Conservation (phyloP, 2,797 vertebrate species). For the Naso thynnoides region DNA sequence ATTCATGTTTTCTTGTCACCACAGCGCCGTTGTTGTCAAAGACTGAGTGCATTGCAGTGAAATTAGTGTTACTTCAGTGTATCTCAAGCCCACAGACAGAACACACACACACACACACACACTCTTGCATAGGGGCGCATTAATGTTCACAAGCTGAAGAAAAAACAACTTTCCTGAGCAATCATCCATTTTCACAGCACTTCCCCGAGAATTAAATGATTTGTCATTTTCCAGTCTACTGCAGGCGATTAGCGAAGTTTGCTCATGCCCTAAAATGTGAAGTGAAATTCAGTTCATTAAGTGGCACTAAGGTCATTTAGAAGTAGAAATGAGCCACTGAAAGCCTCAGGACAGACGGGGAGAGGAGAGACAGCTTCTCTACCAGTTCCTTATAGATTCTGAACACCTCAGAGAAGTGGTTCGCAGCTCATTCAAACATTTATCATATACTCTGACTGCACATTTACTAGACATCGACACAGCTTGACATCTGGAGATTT, state of each 20-base stretch:
- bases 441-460: background rate
- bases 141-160: background rate
- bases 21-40: background rate
- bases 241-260: slow-evolving; percentile 4
- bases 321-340: slow-evolving; percentile 4
- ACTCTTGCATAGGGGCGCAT: background rate
- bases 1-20: slow-evolving; percentile 23
- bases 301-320: background rate
- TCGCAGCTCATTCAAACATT: background rate
- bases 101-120: background rate
- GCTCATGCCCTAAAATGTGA: slow-evolving; percentile 15
- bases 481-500: background rate
- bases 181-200: slow-evolving; percentile 7
- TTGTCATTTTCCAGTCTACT: slow-evolving; percentile 5
- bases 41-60: slow-evolving; percentile 1
- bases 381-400: background rate
- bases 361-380: background rate
- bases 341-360: slow-evolving; percentile 12
- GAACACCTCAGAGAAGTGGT: background rate
- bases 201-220: slow-evolving; percentile 14
- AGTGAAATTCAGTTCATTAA: slow-evolving; percentile 21
- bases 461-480: background rate
- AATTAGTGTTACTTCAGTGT: background rate
- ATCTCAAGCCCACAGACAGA: background rate
- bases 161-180: background rate